Base-by-base conservation (phyloP, 1,140 invertebrate genomes). In the Proales similis region DNA sequence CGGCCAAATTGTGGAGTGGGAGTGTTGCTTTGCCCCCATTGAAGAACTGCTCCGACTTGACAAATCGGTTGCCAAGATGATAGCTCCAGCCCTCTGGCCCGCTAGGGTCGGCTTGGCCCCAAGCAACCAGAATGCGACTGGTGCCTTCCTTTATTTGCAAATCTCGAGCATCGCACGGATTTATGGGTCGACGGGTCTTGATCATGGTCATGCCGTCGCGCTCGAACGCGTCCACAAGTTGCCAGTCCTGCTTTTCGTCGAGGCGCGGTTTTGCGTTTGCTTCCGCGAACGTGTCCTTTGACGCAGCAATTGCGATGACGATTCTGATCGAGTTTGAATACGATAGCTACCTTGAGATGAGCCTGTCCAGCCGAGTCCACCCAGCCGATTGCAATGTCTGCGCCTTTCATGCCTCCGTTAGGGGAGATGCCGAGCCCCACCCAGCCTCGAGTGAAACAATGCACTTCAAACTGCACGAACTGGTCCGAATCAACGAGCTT, bases 401-500 rank as follows among this genome's bases (percentile, higher is more conserved):
- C 83, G 9, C 81, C 82, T 66, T 79, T 79, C 86, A 88, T 88
- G 67, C 81, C 80, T 48, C 84, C 83, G 71, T 84, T 83, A 61
- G 80, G 81, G 64, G 85, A 87, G 70, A 87, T 84, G 48, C 86
- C 86, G 67, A 88, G 82, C 19, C 85, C 86, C 63, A 88, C 81
- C 72, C 86, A 88, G 65, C 86, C 86, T 66, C 80, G 79, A 36
- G 85, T 86, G 73, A 79, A 19, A 26, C 33, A 39, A 57, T 57
- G 51, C 2, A 42, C 11, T 26, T 57, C 51, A 12, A 57, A 57
- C 19, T 57, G 51, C 12, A 57, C 45, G n/a, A n/a, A n/a, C 45
- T 57, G 36, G 30, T 57, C 51, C 7, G 27, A 29, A 29, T 43
- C 51, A 9, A 57, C 11, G 7, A 12, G 17, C 45, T 57, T 57